These are phyloP conservation scores for Orchestes rusci DNA, from an alignment of 2,888 invertebrate genomes.

Conservation along the genomic window DNA sequence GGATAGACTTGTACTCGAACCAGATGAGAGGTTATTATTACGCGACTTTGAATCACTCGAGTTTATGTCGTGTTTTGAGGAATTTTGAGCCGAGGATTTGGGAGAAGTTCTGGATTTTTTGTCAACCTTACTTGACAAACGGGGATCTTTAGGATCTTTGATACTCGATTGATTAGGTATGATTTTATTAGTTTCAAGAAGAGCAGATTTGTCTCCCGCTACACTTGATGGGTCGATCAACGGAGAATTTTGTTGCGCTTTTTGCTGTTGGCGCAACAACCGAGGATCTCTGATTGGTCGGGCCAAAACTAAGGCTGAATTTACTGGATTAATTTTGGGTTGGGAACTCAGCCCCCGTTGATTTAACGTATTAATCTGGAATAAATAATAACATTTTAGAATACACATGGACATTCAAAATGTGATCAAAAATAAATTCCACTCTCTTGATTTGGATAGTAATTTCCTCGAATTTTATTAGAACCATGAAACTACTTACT, in stretches of 20 bases:
- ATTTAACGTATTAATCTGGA: constrained; percentile 24
- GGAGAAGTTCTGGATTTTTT: constrained; percentile 36
- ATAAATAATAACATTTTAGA: constrained; percentile 9
- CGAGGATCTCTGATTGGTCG: constrained; percentile 12
- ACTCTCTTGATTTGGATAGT: too few relatives aligned
- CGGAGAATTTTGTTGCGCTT: constrained; percentile 19
- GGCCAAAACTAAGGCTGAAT: constrained; percentile 39
- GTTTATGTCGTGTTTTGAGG: neutral
- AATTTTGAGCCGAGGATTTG: too few relatives aligned
- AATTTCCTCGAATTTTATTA: too few relatives aligned
- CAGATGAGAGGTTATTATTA: constrained; percentile 9
- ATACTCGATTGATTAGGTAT: constrained; percentile 42
- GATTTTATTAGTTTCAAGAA: constrained; percentile 42
- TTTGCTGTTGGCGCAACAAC: constrained; percentile 31
- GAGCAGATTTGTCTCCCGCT: constrained; percentile 38
- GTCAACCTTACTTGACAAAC: constrained; percentile 41
- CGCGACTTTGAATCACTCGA: too few relatives aligned
- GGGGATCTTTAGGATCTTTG: constrained; percentile 43
- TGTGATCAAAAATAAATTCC: too few relatives aligned
- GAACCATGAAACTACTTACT: constrained; percentile 6
- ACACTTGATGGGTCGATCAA: constrained; percentile 2
- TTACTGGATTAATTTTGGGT: constrained; percentile 50
- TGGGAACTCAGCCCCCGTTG: constrained; percentile 27
- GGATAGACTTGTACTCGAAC: constrained; percentile 27
- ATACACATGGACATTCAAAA: too few relatives aligned